A percentile compares a stretch with the other conserved stretches of the same genome.
These are phyloP conservation scores for Zaprionus obscuricornis DNA, from an alignment of 2,888 invertebrate species.

Conservation along the genomic window DNA sequence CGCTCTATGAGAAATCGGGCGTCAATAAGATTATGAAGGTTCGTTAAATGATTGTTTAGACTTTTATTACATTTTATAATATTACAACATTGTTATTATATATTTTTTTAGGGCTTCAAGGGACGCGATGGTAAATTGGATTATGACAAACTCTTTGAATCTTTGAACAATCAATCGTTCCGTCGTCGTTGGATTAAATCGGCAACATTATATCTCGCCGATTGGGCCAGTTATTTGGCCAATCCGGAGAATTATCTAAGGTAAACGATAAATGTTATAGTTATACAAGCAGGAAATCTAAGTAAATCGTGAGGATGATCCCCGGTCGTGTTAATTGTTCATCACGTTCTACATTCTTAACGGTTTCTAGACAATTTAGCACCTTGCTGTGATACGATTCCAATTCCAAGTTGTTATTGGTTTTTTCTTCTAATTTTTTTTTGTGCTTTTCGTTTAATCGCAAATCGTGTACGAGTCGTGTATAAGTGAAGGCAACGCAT, in stretches of 20 bases:
- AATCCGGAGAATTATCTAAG: conserved; percentile 90
- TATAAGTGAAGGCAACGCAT: conserved; percentile 1
- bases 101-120: conserved; percentile 85
- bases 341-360: conserved; percentile 61
- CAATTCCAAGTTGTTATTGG: conserved; percentile 30
- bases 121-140: conserved; percentile 88
- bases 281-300: not conserved
- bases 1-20: conserved; percentile 89
- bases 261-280: conserved; percentile 83
- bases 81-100: no score
- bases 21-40: conserved; percentile 87
- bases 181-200: conserved; percentile 92
- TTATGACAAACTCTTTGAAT: conserved; percentile 89
- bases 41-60: conserved; percentile 8
- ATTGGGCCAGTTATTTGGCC: conserved; percentile 89
- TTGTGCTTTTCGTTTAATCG: conserved; percentile 11
- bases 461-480: conserved; percentile 17
- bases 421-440: no score
- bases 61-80: not conserved
- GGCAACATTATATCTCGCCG: conserved; percentile 89
- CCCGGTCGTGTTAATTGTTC: conserved; percentile 53
- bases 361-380: conserved; percentile 58
- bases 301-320: conserved; percentile 10
- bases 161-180: conserved; percentile 91
- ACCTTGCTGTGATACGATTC: conserved; percentile 63